These are phyloP conservation scores for Pemphigus obesinymphae DNA, from an alignment of 1,140 invertebrate species.

Conservation along the genomic window DNA sequence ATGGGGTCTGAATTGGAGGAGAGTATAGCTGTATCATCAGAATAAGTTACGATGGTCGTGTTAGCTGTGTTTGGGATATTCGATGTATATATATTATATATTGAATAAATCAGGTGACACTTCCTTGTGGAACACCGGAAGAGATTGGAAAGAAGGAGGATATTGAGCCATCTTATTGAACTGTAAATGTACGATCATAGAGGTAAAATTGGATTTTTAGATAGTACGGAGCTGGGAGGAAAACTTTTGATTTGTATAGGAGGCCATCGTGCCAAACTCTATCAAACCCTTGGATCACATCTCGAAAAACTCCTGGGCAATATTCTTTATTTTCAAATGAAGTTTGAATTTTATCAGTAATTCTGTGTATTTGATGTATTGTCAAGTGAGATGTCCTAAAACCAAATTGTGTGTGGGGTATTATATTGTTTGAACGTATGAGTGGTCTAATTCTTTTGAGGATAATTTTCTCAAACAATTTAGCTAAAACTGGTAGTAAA, in stretches of 20 bases:
- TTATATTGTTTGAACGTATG: neutral
- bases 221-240: neutral
- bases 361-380: neutral
- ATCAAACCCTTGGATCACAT: neutral
- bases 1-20: slow-evolving; percentile 9
- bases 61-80: neutral
- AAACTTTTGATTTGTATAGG: neutral
- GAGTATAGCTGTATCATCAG: slow-evolving; percentile 48
- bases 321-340: too few species aligned
- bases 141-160: neutral
- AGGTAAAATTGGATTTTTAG: slow-evolving; percentile 1
- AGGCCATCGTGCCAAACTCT: neutral
- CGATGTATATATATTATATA: neutral
- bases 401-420: neutral
- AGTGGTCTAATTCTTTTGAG: neutral
- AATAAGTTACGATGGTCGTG: slow-evolving; percentile 45
- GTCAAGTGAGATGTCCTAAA: neutral
- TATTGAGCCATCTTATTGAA: neutral
- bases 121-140: slow-evolving; percentile 13
- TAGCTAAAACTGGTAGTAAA: neutral
- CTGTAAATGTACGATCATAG: neutral
- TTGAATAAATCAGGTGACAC: neutral
- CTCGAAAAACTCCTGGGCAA: neutral
- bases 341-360: too few species aligned
- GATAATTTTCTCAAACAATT: slow-evolving; percentile 1